Percentiles rank a stretch among this genome's conserved stretches.
Conservation (phyloP, 2,113 vertebrate species). For the Odontophorus gujanensis region DNA sequence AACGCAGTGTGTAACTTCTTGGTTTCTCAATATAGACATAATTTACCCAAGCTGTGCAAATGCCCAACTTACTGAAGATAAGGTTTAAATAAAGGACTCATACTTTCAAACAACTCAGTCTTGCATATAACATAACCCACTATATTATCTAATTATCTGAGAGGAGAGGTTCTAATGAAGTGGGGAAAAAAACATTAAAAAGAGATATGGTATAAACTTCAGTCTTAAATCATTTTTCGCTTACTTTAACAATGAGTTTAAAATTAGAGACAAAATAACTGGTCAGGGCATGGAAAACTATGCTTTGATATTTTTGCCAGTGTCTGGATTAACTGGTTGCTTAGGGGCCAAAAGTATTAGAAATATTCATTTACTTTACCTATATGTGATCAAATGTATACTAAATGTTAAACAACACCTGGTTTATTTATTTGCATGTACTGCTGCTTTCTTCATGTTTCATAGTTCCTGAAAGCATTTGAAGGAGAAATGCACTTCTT, state of each 20-base stretch:
- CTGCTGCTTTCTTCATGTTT: neutral
- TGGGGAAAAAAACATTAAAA: neutral
- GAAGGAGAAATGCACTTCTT: neutral
- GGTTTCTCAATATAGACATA: constrained; percentile 80
- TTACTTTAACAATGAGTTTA: neutral
- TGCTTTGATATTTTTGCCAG: neutral
- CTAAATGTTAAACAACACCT: constrained; percentile 18
- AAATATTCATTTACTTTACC: neutral
- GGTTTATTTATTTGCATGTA: neutral
- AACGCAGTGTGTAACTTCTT: constrained; percentile 83
- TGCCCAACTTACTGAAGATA: constrained; percentile 74
- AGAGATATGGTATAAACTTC: constrained; percentile 24
- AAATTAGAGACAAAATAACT: constrained; percentile 24
- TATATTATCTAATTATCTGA: constrained; percentile 51
- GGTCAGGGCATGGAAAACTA: neutral
- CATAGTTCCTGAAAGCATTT: constrained; percentile 13
- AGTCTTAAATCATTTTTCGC: neutral
- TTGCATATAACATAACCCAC: constrained; percentile 35
- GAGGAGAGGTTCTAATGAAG: constrained; percentile 5
- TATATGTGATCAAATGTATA: neutral
- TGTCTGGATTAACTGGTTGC: constrained; percentile 1
- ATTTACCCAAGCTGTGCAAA: constrained; percentile 81
- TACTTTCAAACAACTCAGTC: constrained; percentile 67
- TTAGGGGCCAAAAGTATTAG: neutral
- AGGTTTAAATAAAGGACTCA: constrained; percentile 75